Evolutionary conservation across 1,140 invertebrate species (phyloP).

Genomic region (Ceratosolen fusciceps): DNA sequence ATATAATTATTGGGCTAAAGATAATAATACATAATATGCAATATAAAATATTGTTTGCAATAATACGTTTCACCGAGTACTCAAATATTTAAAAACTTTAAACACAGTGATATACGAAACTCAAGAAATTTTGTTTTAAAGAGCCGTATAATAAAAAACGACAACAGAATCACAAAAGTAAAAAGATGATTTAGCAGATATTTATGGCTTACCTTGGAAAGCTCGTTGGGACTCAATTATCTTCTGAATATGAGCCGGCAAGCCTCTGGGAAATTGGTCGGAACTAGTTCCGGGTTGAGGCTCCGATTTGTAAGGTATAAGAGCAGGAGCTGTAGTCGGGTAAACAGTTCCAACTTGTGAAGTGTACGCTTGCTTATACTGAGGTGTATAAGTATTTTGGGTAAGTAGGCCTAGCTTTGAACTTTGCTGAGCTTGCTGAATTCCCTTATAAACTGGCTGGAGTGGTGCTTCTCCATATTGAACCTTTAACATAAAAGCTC

Average conservation of each 20-base stretch:
- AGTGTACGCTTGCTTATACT: conserved; percentile 44
- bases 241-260: conserved; percentile 39
- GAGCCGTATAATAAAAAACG: too few relatives aligned
- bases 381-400: conserved; percentile 40
- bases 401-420: not conserved
- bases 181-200: too few relatives aligned
- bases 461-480: conserved; percentile 44
- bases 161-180: too few relatives aligned
- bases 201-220: conserved; percentile 39
- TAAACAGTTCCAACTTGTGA: conserved; percentile 35
- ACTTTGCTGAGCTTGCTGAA: conserved; percentile 35
- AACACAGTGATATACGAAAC: too few relatives aligned
- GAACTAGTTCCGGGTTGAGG: not conserved
- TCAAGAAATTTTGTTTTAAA: too few relatives aligned
- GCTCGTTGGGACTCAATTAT: conserved; percentile 39
- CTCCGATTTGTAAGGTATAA: not conserved
- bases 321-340: conserved; percentile 9
- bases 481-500: conserved; percentile 28
- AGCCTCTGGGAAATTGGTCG: conserved; percentile 32
- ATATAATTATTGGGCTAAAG: too few relatives aligned
- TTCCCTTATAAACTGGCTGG: conserved; percentile 55
- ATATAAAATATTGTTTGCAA: too few relatives aligned
- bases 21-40: too few relatives aligned
- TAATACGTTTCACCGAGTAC: too few relatives aligned
- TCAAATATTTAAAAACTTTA: too few relatives aligned